Percentiles rank a stretch among this genome's conserved stretches.
These are phyloP conservation scores for Polypterus bichir DNA, from an alignment of 2,113 vertebrate genomes.

Conservation along the genomic window DNA sequence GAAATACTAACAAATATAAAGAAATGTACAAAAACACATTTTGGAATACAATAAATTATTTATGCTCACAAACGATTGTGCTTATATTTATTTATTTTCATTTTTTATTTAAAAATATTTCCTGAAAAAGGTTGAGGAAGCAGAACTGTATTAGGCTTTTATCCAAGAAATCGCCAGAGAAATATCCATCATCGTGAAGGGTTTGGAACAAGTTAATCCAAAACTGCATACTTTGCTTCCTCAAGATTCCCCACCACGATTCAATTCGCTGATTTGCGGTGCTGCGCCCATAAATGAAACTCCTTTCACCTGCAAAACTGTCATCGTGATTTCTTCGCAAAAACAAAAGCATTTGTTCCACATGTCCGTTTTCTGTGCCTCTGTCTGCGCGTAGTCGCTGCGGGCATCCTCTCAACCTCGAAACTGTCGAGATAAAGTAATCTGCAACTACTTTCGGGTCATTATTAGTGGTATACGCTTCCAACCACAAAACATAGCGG, in stretches of 20 bases:
- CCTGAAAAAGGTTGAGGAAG: slow-evolving; percentile 6
- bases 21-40: too few species aligned
- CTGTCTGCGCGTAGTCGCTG: slow-evolving; percentile 10
- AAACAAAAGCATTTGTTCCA: slow-evolving; percentile 1
- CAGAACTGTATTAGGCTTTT: slow-evolving; percentile 12
- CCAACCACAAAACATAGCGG: slow-evolving; percentile 1
- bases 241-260: slow-evolving; percentile 8
- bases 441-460: slow-evolving; percentile 3
- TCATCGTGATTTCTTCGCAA: neutral
- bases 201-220: slow-evolving; percentile 12
- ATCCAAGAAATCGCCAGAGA: slow-evolving; percentile 9
- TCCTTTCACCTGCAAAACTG: neutral
- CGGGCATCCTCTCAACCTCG: slow-evolving; percentile 6
- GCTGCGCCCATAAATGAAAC: slow-evolving; percentile 10
- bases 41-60: too few species aligned
- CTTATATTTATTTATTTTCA: too few species aligned
- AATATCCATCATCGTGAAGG: slow-evolving; percentile 15
- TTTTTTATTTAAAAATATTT: neutral
- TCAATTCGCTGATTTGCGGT: slow-evolving; percentile 8
- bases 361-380: slow-evolving; percentile 6
- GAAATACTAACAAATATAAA: too few species aligned
- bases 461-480: slow-evolving; percentile 11
- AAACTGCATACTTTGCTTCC: slow-evolving; percentile 13
- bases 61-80: too few species aligned
- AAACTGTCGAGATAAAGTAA: slow-evolving; percentile 1